Base-by-base conservation (phyloP, 2,888 invertebrate genomes). In the Trissonchulus sp. region DNA sequence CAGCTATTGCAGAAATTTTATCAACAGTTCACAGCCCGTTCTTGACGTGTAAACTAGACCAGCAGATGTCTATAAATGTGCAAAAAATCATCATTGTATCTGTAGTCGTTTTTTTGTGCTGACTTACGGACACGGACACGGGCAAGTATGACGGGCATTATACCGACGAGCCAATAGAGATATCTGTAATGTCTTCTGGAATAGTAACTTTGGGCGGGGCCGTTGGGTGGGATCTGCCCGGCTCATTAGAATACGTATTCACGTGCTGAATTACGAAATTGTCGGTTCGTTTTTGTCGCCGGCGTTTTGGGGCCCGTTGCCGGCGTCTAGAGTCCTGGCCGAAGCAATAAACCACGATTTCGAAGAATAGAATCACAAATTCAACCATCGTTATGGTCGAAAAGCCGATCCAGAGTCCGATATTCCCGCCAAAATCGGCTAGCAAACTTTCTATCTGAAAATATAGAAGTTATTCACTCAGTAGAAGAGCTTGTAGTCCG, bases 361-460 rank as follows among this genome's bases (percentile, higher is more conserved):
- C 74, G 1, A 74, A 2, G 28, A 38, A 35, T 31, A 77, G 60
- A 38, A 74, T 74, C 23, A 74, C 1, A 37, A 65, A 76, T 63
- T 77, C 77, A 28, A 77, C 65, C 60, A 74, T 63, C 36, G 77
- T 77, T 62, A 77, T 77, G 30, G 35, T 36, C 23, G 76, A 76
- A 74, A 84, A 84, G 1, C 84, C 84, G 76, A 84, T 84, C 82
- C 84, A 84, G 72, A 84, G 77, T 28, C 84, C 84, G 68, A 84
- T 84, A 75, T 84, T 84, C 74, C 84, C 84, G 37, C 84, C 84
- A 63, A 84, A 82, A 72, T 84, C 84, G 37, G 83, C 81, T 78
- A 84, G 81, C 31, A 84, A 77, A 76, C 84, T 84, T 68, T 82
- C 81, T 30, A 83, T 73, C 83, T 83, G 77, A 72, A 81, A 77